phyloP scores from a whole-genome alignment of 2,888 invertebrate genomes.

The Drosophila nigricruria region DNA sequence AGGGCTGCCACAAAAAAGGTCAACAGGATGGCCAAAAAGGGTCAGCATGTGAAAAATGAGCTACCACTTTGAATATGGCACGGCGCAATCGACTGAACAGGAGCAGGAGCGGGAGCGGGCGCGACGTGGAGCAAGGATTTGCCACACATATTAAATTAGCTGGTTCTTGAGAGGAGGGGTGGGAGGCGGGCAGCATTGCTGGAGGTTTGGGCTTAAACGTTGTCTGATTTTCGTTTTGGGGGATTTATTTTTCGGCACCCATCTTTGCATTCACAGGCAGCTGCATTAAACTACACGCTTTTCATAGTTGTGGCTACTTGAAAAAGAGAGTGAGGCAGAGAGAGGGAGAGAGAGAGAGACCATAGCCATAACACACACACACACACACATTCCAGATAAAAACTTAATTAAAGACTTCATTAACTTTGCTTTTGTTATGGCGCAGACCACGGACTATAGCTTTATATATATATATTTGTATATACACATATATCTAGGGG shows the following conservation, averaged over 20 bases:
- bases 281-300: constrained; percentile 30
- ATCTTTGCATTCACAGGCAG: constrained; percentile 32
- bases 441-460: constrained; percentile 9
- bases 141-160: constrained; percentile 67
- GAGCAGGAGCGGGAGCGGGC: neutral
- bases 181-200: neutral
- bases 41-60: constrained; percentile 70
- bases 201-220: constrained; percentile 36
- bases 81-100: constrained; percentile 22
- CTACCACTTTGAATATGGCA: constrained; percentile 61
- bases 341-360: constrained; percentile 11
- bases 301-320: constrained; percentile 43
- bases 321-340: constrained; percentile 11
- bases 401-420: constrained; percentile 77
- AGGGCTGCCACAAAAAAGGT: constrained; percentile 59
- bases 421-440: constrained; percentile 63
- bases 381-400: constrained; percentile 34
- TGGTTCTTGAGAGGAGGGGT: constrained; percentile 14
- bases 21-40: constrained; percentile 58
- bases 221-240: constrained; percentile 36
- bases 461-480: constrained; percentile 6
- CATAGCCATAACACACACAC: constrained; percentile 15
- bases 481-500: constrained; percentile 14
- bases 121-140: constrained; percentile 2
- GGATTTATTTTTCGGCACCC: constrained; percentile 42